Percentiles rank a stretch among this genome's conserved stretches.
Conservation (phyloP, 2,888 invertebrate genomes). For the Netelia inedita region DNA sequence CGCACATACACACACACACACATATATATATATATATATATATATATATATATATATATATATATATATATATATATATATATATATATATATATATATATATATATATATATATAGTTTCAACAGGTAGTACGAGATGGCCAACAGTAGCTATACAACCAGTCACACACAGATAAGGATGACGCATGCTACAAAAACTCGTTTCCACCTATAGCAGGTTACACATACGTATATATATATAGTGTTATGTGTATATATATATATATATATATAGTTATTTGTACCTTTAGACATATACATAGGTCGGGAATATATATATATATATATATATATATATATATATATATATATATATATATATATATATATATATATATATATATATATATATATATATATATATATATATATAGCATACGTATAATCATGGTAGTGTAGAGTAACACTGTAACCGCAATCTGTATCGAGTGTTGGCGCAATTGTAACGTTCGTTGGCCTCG, state of each 20-base stretch:
- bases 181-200: conserved; percentile 66
- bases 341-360: conserved; percentile 15
- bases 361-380: conserved; percentile 15
- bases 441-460: conserved; percentile 53
- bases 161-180: conserved; percentile 65
- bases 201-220: conserved; percentile 56
- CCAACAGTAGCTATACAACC: conserved; percentile 47
- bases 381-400: conserved; percentile 15
- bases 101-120: conserved; percentile 19
- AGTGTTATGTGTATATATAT: conserved; percentile 24
- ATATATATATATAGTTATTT: conserved; percentile 34
- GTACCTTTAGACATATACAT: not conserved
- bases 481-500: conserved; percentile 62
- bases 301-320: not conserved
- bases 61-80: not conserved
- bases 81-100: not conserved
- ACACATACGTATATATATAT: conserved; percentile 23
- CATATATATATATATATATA: not conserved
- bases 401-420: conserved; percentile 8
- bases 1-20: too few relatives aligned
- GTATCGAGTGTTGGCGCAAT: conserved; percentile 57
- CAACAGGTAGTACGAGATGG: conserved; percentile 45
- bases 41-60: conserved; percentile 6
- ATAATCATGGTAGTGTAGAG: conserved; percentile 1
- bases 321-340: conserved; percentile 20